Conservation (phyloP, 2,797 vertebrate species). For the Chelmon rostratus region DNA sequence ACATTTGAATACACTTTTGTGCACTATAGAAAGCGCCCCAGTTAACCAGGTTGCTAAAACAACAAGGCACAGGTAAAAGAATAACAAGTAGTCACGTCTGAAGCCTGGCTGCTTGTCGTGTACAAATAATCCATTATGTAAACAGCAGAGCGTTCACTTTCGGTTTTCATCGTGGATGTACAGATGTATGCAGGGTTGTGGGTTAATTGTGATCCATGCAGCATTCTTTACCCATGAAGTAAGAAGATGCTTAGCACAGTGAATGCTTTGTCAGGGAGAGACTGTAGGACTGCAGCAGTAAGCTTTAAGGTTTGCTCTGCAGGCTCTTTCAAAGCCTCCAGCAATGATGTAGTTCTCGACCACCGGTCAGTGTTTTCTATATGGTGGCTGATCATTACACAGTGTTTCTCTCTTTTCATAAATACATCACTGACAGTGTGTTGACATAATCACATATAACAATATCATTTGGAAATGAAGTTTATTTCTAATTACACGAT, state of each 20-base stretch:
- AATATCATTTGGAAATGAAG: no score
- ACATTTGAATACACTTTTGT: not conserved
- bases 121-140: not conserved
- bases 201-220: not conserved
- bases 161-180: not conserved
- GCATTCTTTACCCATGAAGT: not conserved
- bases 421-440: not conserved
- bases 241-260: not conserved
- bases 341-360: not conserved
- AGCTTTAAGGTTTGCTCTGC: not conserved
- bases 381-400: not conserved
- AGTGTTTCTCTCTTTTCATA: not conserved
- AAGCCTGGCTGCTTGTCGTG: not conserved
- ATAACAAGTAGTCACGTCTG: not conserved
- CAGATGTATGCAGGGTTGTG: not conserved
- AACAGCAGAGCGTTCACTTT: constrained; percentile 1
- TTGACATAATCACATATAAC: no score
- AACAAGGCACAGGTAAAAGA: not conserved
- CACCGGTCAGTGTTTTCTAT: not conserved
- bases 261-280: not conserved
- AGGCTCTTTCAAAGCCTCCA: not conserved
- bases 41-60: not conserved
- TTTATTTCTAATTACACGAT: not conserved
- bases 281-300: not conserved
- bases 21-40: not conserved